A percentile compares a stretch with the other conserved stretches of the same genome.
Conservation (phyloP, 1,140 invertebrate species). For the Gryon sp. region DNA sequence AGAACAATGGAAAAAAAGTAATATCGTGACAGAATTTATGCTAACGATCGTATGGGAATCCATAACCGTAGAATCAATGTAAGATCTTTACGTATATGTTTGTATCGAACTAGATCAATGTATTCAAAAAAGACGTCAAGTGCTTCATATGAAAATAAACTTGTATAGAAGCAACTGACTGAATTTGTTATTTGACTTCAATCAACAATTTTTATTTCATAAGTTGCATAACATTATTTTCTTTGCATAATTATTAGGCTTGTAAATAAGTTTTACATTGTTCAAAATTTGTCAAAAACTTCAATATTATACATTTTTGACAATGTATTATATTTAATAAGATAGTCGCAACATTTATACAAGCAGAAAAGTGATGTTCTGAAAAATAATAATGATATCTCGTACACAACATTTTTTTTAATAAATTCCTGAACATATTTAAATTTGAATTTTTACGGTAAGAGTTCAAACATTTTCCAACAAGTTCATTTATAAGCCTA, state of each 20-base stretch:
- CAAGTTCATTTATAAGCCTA: too few species aligned
- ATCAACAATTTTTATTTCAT: not conserved
- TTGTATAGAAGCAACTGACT: conserved; percentile 40
- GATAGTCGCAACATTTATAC: too few species aligned
- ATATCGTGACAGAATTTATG: conserved; percentile 33
- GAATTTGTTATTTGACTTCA: conserved; percentile 1
- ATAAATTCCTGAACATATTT: too few species aligned
- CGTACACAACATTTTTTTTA: too few species aligned
- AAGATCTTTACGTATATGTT: conserved; percentile 62
- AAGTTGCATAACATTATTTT: not conserved
- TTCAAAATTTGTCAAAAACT: too few species aligned
- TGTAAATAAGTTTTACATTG: too few species aligned
- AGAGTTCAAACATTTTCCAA: too few species aligned
- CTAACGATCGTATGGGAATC: conserved; percentile 53
- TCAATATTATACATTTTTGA: too few species aligned
- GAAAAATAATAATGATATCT: too few species aligned
- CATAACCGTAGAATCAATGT: conserved; percentile 55
- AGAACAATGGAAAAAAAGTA: conserved; percentile 15
- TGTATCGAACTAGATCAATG: conserved; percentile 63
- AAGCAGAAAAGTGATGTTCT: too few species aligned
- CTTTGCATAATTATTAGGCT: not conserved
- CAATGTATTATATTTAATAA: too few species aligned
- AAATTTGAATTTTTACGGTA: too few species aligned
- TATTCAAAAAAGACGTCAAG: conserved; percentile 56
- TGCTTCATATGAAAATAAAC: conserved; percentile 60